Evolutionary conservation across 64 coral and sea anemone species (phyloP), one percentile per base, ranked within the genome.

Genomic region (Montipora capricornis): DNA sequence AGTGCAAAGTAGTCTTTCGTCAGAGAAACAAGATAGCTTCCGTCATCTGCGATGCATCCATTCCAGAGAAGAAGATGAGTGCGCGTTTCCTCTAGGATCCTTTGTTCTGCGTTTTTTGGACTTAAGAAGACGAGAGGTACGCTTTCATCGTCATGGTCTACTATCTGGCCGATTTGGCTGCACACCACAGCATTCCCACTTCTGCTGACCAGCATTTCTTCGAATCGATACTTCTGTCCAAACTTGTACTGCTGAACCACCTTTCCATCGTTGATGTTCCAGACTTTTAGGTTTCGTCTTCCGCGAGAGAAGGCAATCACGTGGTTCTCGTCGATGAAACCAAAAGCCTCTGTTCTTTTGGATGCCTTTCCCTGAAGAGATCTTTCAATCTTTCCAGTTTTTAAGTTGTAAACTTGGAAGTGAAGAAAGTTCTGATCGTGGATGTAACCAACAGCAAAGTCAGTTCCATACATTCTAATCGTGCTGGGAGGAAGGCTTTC

Each of bases 231-330:
- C 47, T 71, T 83, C 22, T 92, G 90, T 51, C 80, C 90, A 83
- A 92, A 92, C 79, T 74, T 92, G 80, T 75, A 92, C 17, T 90
- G 90, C n/a, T 84, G 37, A 11, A 74, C 66, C 9, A 92, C 10
- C 20, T 84, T 83, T 26, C 90, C 90, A 74, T 69, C 68, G 15
- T 82, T 50, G 49, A 92, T 75, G 71, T 75, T 48, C 83, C 83
- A 87, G 19, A 87, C 91, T 87, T 93, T 93, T 2, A 93, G 83
- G 73, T 87, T 87, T 2, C 91, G 82, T 87, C 91, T 77, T 68
- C 91, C 91, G 19, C 59, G 62, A 3, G 91, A 93, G 60, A 93
- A 79, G 2, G 75, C 53, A 46, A 93, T 93, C 29, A 93, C 44
- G 29, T 79, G 91, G 19, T 46, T 69, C 26, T 93, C 57, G 53